Evolutionary conservation across 2,113 vertebrate species (phyloP).

Genomic region (Cochlearius cochlearius): DNA sequence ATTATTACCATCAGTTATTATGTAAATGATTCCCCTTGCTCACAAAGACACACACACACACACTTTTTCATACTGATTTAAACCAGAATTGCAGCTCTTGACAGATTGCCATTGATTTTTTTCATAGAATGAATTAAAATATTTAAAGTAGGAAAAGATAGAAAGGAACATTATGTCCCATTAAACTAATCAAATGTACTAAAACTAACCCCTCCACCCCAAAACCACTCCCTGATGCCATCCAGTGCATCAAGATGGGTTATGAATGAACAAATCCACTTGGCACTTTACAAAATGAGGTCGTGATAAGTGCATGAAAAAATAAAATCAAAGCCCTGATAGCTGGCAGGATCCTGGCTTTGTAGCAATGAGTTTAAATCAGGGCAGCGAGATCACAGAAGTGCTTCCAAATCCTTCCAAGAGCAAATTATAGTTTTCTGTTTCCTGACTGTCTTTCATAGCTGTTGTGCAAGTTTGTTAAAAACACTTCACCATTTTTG

Average conservation of each 20-base stretch:
- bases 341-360: neutral
- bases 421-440: slow-evolving; percentile 6
- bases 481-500: neutral
- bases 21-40: slow-evolving; percentile 31
- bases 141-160: slow-evolving; percentile 36
- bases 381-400: slow-evolving; percentile 1
- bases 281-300: slow-evolving; percentile 49
- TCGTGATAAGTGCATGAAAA: slow-evolving; percentile 13
- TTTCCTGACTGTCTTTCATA: neutral
- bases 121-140: slow-evolving; percentile 37
- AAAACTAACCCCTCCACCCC: slow-evolving; percentile 16
- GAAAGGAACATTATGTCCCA: slow-evolving; percentile 15
- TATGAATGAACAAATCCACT: slow-evolving; percentile 33
- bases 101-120: slow-evolving; percentile 33
- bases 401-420: neutral
- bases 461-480: neutral
- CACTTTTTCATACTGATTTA: neutral
- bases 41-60: neutral
- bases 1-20: slow-evolving; percentile 18
- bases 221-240: slow-evolving; percentile 3
- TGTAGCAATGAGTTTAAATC: neutral
- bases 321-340: slow-evolving; percentile 12
- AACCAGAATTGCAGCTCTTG: slow-evolving; percentile 41
- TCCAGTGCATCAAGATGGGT: neutral
- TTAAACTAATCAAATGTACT: slow-evolving; percentile 49